Conservation (phyloP, 1,140 invertebrate genomes). For the Chelonus insularis region DNA sequence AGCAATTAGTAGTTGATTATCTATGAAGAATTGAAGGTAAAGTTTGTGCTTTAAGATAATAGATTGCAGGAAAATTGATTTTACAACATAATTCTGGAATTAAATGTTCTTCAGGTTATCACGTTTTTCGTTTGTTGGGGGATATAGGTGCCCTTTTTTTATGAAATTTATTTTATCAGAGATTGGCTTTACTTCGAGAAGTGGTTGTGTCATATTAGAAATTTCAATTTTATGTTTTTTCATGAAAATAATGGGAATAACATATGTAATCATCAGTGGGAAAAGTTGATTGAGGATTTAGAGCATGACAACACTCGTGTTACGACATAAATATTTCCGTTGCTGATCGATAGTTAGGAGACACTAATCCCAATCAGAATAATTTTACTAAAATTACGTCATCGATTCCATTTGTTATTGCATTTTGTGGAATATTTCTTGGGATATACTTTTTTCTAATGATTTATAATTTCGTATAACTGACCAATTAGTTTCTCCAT, state of each 20-base stretch:
- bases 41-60: constrained; percentile 89
- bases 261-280: constrained; percentile 73
- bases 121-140: constrained; percentile 49
- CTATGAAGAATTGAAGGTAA: constrained; percentile 87
- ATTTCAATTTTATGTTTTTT: constrained; percentile 78
- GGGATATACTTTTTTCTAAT: constrained; percentile 14
- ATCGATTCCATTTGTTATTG: background rate
- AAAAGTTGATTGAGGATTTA: constrained; percentile 80
- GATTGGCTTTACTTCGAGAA: constrained; percentile 89
- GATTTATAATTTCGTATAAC: constrained; percentile 54
- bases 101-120: constrained; percentile 75
- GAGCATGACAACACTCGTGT: constrained; percentile 77
- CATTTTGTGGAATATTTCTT: background rate
- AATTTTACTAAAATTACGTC: background rate
- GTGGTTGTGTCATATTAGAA: constrained; percentile 72
- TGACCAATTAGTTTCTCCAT: constrained; percentile 68
- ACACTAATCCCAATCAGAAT: constrained; percentile 43
- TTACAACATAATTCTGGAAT: constrained; percentile 89
- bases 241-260: constrained; percentile 81
- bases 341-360: constrained; percentile 44
- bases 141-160: constrained; percentile 58
- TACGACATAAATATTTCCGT: constrained; percentile 72
- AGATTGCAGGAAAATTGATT: constrained; percentile 80
- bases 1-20: constrained; percentile 73
- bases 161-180: constrained; percentile 77